A percentile compares a stretch with the other conserved stretches of the same genome.
Evolutionary conservation across 2,888 invertebrate genomes (phyloP).

Genomic region (Tiphia femorata): DNA sequence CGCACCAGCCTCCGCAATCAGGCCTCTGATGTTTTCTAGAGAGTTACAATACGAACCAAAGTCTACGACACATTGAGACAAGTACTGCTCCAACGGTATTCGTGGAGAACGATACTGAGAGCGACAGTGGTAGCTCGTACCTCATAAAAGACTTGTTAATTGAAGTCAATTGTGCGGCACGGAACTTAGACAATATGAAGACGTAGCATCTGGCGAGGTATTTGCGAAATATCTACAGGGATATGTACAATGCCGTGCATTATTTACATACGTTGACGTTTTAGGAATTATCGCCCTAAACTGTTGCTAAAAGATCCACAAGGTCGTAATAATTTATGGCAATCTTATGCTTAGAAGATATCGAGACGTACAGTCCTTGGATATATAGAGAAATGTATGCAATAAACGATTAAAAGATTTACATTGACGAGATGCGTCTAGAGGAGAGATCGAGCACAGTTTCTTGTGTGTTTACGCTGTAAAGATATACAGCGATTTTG

Average conservation of each 20-base stretch:
- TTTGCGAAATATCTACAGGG: too few species aligned
- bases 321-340: conserved; percentile 49
- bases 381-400: conserved; percentile 11
- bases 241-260: conserved; percentile 43
- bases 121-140: conserved; percentile 15
- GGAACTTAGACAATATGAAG: conserved; percentile 32
- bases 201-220: conserved; percentile 41
- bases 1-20: conserved; percentile 67
- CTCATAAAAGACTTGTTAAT: conserved; percentile 19
- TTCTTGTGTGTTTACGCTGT: too few species aligned
- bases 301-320: conserved; percentile 43
- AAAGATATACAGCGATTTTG: neutral
- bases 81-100: conserved; percentile 14
- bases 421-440: neutral
- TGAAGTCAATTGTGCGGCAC: conserved; percentile 17
- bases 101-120: conserved; percentile 13
- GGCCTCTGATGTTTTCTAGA: conserved; percentile 61
- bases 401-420: conserved; percentile 7
- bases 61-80: conserved; percentile 32
- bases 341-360: conserved; percentile 34
- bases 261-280: conserved; percentile 40
- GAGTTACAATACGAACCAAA: conserved; percentile 46
- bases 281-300: conserved; percentile 36
- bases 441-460: too few species aligned
- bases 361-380: too few species aligned